Base-by-base conservation (phyloP, 2,888 invertebrate species). In the Drosophila infuscata region DNA sequence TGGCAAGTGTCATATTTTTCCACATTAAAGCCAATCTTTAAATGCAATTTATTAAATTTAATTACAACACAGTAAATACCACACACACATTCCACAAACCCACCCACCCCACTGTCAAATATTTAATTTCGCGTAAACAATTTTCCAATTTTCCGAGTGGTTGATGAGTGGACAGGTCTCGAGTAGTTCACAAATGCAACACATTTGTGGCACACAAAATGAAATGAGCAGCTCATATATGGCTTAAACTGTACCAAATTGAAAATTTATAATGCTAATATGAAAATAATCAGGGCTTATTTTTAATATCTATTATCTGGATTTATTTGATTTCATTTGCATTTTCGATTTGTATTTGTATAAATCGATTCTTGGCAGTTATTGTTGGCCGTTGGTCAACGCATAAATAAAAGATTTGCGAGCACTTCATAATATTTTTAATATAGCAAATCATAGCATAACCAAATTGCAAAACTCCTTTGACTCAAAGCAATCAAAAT, bases 21-120 rank as follows among this genome's bases (percentile, higher is more conserved):
- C 81, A 76, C 64, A 77, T 78, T 80, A 69, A 82, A 82, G 67
- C 46, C 32, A 12, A 46, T 71, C 49, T 61, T 77, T 83, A 75
- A 87, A 85, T 81, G 80, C 76, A 87, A 82, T 88, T 88, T 85
- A 89, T 76, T 82, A 74, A 87, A 87, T 79, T 75, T 75, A 69
- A 86, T 82, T 83, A 75, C 69, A 56, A 78, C 82, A 84, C 87
- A 85, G 72, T 76, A 80, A 84, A 74, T 88, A 87, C 46, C 15
- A 46, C 46, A 46, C 57, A 56, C 33, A 66, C 58, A 58, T 70
- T 69, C 74, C 58, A 33, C 63, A 52, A n/a, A 56, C 29, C 17
- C 30, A n/a, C 30, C 25, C 25, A 25, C 25, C 25, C 25, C 3
- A n/a, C 15, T 72, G 64, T 57, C 64, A 67, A 73, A 72, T 69